These are phyloP conservation scores for Samia ricini DNA, from an alignment of 1,140 invertebrate genomes.

Conservation along the genomic window DNA sequence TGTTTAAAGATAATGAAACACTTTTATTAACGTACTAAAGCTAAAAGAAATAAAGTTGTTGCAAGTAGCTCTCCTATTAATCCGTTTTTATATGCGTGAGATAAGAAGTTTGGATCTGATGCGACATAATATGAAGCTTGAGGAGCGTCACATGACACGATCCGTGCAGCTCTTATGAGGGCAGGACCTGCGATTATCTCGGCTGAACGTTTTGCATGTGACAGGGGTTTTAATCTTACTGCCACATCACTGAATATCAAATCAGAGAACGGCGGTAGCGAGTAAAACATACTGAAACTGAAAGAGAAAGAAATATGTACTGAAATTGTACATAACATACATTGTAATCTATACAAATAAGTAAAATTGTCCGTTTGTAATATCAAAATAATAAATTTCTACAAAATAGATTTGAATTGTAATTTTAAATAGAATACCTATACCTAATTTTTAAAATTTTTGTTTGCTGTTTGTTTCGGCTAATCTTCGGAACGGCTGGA, in stretches of 20 bases:
- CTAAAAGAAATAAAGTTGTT: slow-evolving; percentile 38
- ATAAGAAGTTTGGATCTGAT: slow-evolving; percentile 61
- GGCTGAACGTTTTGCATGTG: slow-evolving; percentile 78
- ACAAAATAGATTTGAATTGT: too few species aligned
- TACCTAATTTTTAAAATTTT: too few species aligned
- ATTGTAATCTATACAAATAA: too few species aligned
- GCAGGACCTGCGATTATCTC: slow-evolving; percentile 55
- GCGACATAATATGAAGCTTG: slow-evolving; percentile 60
- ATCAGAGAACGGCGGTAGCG: slow-evolving; percentile 87
- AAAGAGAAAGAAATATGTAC: slow-evolving; percentile 34
- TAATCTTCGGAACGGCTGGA: too few species aligned
- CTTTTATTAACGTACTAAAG: slow-evolving; percentile 35
- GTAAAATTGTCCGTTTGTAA: too few species aligned
- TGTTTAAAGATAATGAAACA: neutral
- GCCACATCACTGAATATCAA: slow-evolving; percentile 96
- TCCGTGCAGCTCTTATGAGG: slow-evolving; percentile 47
- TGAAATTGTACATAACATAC: too few species aligned
- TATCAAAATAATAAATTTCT: too few species aligned
- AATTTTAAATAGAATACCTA: too few species aligned
- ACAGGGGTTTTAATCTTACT: slow-evolving; percentile 87
- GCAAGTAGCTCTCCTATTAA: slow-evolving; percentile 38
- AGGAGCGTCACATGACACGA: slow-evolving; percentile 67
- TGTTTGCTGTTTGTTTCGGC: too few species aligned
- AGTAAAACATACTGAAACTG: slow-evolving; percentile 94
- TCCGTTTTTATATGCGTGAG: slow-evolving; percentile 36